Evolutionary conservation across 2,888 invertebrate species (phyloP), one percentile per base, ranked within the genome.

Genomic region (Melieria picta): DNA sequence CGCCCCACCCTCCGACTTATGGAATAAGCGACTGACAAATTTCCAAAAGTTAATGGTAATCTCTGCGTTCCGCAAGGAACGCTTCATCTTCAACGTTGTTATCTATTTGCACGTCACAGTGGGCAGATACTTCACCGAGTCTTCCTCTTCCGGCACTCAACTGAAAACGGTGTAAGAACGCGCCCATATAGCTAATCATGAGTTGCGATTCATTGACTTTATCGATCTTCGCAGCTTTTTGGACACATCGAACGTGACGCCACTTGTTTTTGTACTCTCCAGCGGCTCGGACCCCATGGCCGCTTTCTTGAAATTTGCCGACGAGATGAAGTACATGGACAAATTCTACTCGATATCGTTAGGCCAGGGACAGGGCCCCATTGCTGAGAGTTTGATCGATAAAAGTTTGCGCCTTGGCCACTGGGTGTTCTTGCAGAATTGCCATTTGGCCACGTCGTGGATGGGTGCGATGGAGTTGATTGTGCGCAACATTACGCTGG

Each of bases 341-440:
- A 90, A 90, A 75, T 90, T 91, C 77, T 91, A 91, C 81, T 93
- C 94, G 0, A 96, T 98, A 80, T 97, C 97, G 0, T 87, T 98
- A 9, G 97, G 97, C 0, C 90, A 90, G 79, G 97, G 97, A 0
- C 97, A 97, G 88, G 97, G 97, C 0, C 93, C 93, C 0, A 91
- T 94, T 5, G 97, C 97, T 1, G 94, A 96, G 81, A 91, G 90
- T 79, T 88, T 96, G 88, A 93, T 97, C 56, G 90, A 89, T 42
- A 87, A 88, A 67, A 96, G 94, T 1, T 89, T 91, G 77, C 88
- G 88, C 1, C 89, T 90, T 68, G 97, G 97, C 1, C 91, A 93
- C 76, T 98, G 98, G 98, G 91, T 98, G 7, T 94, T 96, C 84
- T 88, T 96, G 77, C 96, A 96, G 90, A 97, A 97, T 84, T 97